A percentile compares a stretch with the other conserved stretches of the same genome.
Conservation (phyloP, 1,140 invertebrate genomes). For the Marisa cornuarietis region DNA sequence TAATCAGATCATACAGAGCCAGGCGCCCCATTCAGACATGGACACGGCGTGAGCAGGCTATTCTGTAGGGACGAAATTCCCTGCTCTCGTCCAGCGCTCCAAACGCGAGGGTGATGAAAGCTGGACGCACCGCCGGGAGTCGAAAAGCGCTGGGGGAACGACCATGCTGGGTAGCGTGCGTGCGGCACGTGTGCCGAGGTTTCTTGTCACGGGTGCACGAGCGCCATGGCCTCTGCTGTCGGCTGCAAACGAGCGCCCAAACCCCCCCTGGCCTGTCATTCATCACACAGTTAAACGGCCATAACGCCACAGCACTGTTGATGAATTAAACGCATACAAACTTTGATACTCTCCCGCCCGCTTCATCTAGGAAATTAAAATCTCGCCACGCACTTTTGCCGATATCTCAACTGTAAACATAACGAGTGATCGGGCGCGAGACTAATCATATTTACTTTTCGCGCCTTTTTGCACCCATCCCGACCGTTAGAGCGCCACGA, state of each 20-base stretch:
- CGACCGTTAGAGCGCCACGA: slow-evolving; percentile 18
- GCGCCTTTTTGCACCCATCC: slow-evolving; percentile 36
- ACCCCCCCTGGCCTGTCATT: slow-evolving; percentile 29
- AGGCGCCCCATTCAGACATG: no score
- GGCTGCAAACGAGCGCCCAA: neutral
- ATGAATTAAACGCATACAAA: slow-evolving; percentile 45
- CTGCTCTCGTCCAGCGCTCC: no score
- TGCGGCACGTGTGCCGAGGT: neutral
- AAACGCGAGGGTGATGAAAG: neutral
- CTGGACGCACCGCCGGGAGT: neutral
- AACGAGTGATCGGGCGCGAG: slow-evolving; percentile 27
- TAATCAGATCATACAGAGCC: no score
- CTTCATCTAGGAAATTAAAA: slow-evolving; percentile 48
- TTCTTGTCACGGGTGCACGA: slow-evolving; percentile 8
- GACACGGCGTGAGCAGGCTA: no score
- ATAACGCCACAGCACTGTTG: slow-evolving; percentile 32
- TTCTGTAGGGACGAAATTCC: no score
- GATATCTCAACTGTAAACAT: slow-evolving; percentile 40
- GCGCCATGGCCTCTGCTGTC: neutral
- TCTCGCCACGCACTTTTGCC: slow-evolving; percentile 29
- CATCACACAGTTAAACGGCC: slow-evolving; percentile 40
- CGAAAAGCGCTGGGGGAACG: neutral
- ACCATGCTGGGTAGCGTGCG: neutral
- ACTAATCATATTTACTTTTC: slow-evolving; percentile 46
- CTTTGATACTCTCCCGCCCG: slow-evolving; percentile 38